These are phyloP conservation scores for Lissonota sp. DNA, from an alignment of 2,888 invertebrate species.

Conservation along the genomic window DNA sequence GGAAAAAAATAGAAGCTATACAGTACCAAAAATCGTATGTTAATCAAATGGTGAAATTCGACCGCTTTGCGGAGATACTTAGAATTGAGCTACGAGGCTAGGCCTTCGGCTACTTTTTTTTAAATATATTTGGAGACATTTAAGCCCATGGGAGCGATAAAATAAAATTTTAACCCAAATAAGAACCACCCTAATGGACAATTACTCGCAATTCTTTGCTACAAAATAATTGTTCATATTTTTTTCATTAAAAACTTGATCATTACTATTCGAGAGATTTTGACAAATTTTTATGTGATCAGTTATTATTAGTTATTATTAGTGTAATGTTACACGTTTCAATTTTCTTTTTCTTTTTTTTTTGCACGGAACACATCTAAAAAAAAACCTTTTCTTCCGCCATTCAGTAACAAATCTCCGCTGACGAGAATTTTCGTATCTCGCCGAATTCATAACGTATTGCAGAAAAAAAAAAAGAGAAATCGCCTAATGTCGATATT, in stretches of 20 bases:
- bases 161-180: no score
- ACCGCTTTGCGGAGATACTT: no score
- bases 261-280: background rate
- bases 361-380: slow-evolving; percentile 14
- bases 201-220: background rate
- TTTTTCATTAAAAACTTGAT: background rate
- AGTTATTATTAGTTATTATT: no score
- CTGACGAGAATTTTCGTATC: slow-evolving; percentile 30
- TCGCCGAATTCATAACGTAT: slow-evolving; percentile 47
- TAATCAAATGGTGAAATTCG: no score
- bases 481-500: slow-evolving; percentile 31
- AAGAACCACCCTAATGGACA: no score
- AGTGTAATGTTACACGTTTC: background rate
- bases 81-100: no score
- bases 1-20: no score
- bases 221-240: background rate
- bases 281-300: no score
- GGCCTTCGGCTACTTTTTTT: no score
- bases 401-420: slow-evolving; percentile 47
- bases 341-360: slow-evolving; percentile 14
- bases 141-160: no score
- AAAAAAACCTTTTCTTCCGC: slow-evolving; percentile 29
- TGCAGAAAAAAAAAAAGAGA: slow-evolving; percentile 14
- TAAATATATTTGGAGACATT: no score
- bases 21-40: no score